Base-by-base conservation (phyloP, 2,797 vertebrate species). In the Sternarchorhynchus goeldii region DNA sequence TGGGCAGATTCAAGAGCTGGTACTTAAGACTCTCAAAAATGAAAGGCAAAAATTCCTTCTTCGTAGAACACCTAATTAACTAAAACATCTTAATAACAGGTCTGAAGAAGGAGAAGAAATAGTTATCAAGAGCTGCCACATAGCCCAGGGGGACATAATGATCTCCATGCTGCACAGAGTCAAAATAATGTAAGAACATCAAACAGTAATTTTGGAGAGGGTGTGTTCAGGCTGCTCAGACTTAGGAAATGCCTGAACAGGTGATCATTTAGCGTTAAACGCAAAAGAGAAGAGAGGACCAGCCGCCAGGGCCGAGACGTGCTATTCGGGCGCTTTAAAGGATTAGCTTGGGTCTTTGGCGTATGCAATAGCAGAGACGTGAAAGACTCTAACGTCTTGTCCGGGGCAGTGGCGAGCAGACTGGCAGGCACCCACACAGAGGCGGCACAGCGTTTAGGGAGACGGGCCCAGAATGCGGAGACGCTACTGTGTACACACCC, bases 151-250 rank as follows among this genome's bases (percentile, higher is more conserved):
- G 75, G 82, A 81, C 80, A 85, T 82, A 82, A 82, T 77, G 80
- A 85, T 81, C 79, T 79, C 76, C 82, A 78, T 74, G 60, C 78
- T 1, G 77, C 67, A 75, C 76, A 83, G 79, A 85, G 84, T 82
- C 84, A 85, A 81, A 83, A 85, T 85, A 85, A 76, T 80, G 75
- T 83, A 86, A 84, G 85, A 67, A 83, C 85, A 85, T 86, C 85
- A 86, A 86, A 86, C 85, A 86, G 81, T 86, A 85, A 86, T 86
- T 86, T 86, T 50, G 80, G 21, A 60, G 77, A 73, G 82, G 79
- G 72, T 79, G 73, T 78, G 81, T 80, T 81, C 82, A 85, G 81
- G 83, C 81, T 79, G 73, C 78, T 80, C 82, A 77, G 82, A 85
- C 84, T 80, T 76, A 83, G 84, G 84, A 83, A 85, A 85, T 85